Evolutionary conservation across 2,797 vertebrate genomes (phyloP).

Genomic region (Heteromormyrus szaboi): DNA sequence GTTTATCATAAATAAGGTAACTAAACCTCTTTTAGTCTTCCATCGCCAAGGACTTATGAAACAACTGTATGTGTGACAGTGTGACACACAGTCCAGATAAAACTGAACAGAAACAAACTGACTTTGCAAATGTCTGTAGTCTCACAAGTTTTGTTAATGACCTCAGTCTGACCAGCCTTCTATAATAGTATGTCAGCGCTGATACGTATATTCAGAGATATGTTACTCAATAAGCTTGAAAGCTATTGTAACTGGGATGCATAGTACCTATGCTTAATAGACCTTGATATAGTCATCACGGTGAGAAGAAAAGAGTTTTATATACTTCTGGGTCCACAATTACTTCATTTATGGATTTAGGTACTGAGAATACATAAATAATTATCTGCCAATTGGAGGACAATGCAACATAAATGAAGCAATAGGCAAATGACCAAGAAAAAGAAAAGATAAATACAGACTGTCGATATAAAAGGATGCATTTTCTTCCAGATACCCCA

Average conservation of each 20-base stretch:
- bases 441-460: slow-evolving; percentile 13
- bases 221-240: not conserved
- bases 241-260: not conserved
- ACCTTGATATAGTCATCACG: not conserved
- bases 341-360: slow-evolving; percentile 29
- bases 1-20: slow-evolving; percentile 20
- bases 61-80: not conserved
- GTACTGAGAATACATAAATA: slow-evolving; percentile 20
- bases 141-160: slow-evolving; percentile 57
- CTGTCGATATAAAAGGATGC: not conserved
- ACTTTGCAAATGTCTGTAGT: slow-evolving; percentile 45
- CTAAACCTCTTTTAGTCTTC: slow-evolving; percentile 18
- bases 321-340: slow-evolving; percentile 28
- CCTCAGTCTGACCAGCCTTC: slow-evolving; percentile 33
- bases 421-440: not conserved
- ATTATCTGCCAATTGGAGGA: not conserved
- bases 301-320: slow-evolving; percentile 15
- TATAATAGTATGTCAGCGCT: not conserved
- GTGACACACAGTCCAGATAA: not conserved
- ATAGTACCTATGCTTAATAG: not conserved
- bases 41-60: not conserved
- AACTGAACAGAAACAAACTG: slow-evolving; percentile 24
- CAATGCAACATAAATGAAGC: not conserved
- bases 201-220: not conserved
- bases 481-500: not conserved